Evolutionary conservation across 2,888 invertebrate species (phyloP), one percentile per base, ranked within the genome.

Genomic region (Eucera pruinosa): DNA sequence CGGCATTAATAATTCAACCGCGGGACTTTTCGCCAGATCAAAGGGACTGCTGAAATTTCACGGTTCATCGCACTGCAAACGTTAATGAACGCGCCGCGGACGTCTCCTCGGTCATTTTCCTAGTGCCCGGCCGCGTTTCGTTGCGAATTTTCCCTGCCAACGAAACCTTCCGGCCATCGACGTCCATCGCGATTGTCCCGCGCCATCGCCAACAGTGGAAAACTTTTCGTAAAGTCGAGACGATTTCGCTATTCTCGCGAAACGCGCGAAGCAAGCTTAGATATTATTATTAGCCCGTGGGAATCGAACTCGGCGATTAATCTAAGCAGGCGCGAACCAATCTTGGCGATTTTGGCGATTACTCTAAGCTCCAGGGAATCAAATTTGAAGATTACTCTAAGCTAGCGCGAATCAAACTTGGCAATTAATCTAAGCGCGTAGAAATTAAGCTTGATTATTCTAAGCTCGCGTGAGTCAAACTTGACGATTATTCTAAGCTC

Each of bases 141-240:
- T n/a, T 7, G 39, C 0, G 52, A 68, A 60, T 30, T 68, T 60
- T 60, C 18, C 41, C 54, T n/a, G n/a, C n/a, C n/a, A n/a, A n/a
- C n/a, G n/a, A n/a, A n/a, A n/a, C n/a, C n/a, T n/a, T 27, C 33
- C 48, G 18, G 57, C 27, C 72, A 39, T 62, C 66, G 64, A 58
- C 30, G 58, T 48, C 58, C 64, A 41, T 36, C 52, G 57, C 64
- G 73, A 82, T 79, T 80, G 79, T 83, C 73, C 65, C 68, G 62
- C 71, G 65, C 66, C 20, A 60, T 57, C 68, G 47, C 66, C 55
- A 65, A 65, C 62, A 80, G 81, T 70, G 69, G 80, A 48, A 61
- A 82, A 82, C 69, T 81, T 81, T 61, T 61, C 65, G 58, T 65
- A 11, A 55, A 64, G 58, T 62, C 55, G 60, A 25, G 81, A 60